Base-by-base conservation (phyloP, 2,113 vertebrate genomes). In the Amia ocellicauda region DNA sequence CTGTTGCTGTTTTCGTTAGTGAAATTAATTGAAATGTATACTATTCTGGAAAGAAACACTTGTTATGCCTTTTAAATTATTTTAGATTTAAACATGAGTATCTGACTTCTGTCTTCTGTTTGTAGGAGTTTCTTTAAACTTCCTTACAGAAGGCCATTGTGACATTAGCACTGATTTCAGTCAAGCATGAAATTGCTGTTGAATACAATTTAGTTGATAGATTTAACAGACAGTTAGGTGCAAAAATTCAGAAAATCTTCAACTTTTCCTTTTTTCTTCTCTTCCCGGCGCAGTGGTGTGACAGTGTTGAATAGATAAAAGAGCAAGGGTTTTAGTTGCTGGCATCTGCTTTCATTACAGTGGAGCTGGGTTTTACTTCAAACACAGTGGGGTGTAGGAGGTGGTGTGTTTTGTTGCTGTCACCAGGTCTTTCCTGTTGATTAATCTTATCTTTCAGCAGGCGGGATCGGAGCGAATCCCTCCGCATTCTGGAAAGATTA, bases 361-460 rank as follows among this genome's bases (percentile, higher is more conserved):
- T 36, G 11, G 31, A 36, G 31, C 31, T 11, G 5, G 5, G 31
- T 5, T 2, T 36, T 36, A 7, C 11, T 7, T 5, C 11, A 7
- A 5, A 36, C 5, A 36, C 31, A 36, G 5, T 5, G 31, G 5
- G 31, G 31, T 5, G 31, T 36, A 11, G 31, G 71, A 56, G 31
- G 7, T 0, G 40, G 67, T 74, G 40, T 69, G 67, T 72, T 76
- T 78, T 71, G 66, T 64, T 73, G 53, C 60, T 71, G 74, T 85
- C 75, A 69, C 60, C 63, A 70, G 0, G 63, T 77, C 57, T 54
- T 77, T 69, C 56, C 55, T 60, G 17, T 13, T 11, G 60, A 77
- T 76, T 69, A 71, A 78, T 70, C 73, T 64, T 54, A 16, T 73
- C 59, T 78, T 70, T 79, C 74, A 69, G 17, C 47, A 54, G 28